Percentiles rank a stretch among this genome's conserved stretches.
Evolutionary conservation across 2,113 vertebrate species (phyloP).

Genomic region (Sinocyclocheilus anophthalmus): DNA sequence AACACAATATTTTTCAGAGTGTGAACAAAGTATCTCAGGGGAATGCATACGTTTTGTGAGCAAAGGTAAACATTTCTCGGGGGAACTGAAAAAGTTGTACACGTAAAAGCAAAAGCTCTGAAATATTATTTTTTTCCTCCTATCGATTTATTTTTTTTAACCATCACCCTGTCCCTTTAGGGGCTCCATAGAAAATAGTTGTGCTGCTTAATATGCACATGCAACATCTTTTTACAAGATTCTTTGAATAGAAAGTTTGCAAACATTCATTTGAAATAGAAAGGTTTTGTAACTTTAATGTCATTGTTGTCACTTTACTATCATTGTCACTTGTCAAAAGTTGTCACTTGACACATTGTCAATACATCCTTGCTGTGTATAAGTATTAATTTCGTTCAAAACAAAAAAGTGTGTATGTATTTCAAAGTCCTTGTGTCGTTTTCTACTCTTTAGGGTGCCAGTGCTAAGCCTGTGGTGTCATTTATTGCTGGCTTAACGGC

Average conservation of each 20-base stretch:
- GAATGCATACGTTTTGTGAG: neutral
- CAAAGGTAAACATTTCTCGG: neutral
- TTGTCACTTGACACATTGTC: neutral
- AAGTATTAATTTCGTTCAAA: neutral
- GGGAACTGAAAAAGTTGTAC: too few species aligned
- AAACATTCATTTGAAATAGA: neutral
- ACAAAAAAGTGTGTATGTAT: neutral
- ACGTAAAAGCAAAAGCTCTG: too few species aligned
- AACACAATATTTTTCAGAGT: neutral
- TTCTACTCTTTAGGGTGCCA: slow-evolving; percentile 78
- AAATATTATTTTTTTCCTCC: too few species aligned
- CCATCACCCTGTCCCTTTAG: too few species aligned
- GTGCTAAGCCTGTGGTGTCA: slow-evolving; percentile 93
- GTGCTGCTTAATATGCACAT: too few species aligned
- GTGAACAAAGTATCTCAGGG: neutral
- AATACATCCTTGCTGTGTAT: neutral
- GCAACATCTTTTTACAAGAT: too few species aligned
- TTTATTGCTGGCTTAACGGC: slow-evolving; percentile 97
- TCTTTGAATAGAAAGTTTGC: too few species aligned
- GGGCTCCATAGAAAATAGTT: too few species aligned
- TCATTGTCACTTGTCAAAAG: neutral
- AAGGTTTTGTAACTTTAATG: neutral
- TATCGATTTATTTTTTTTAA: too few species aligned
- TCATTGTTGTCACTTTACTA: neutral
- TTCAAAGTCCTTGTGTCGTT: neutral